Conservation (phyloP, 2,888 invertebrate species). For the Halictus ligatus region DNA sequence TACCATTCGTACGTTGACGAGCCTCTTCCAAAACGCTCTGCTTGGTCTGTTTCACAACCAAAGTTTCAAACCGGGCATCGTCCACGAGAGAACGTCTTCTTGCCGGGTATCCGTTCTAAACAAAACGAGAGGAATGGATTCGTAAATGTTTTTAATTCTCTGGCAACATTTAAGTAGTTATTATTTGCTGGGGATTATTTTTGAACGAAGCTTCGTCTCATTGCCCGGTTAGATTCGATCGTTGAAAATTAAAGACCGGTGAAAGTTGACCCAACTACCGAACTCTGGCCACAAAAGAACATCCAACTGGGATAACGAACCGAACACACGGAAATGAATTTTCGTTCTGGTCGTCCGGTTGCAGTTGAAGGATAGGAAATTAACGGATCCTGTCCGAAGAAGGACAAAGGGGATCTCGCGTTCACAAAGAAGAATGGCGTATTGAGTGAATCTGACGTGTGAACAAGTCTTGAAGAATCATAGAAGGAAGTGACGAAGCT, state of each 20-base stretch:
- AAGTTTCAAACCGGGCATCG: constrained; percentile 98
- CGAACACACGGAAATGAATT: constrained; percentile 69
- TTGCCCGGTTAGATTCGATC: constrained; percentile 9
- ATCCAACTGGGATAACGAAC: constrained; percentile 44
- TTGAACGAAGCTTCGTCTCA: constrained; percentile 41
- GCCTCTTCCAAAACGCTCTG: constrained; percentile 96
- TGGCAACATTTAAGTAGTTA: background rate
- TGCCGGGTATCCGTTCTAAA: constrained; percentile 96
- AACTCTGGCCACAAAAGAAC: constrained; percentile 4
- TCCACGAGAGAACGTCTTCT: constrained; percentile 98
- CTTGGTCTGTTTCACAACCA: constrained; percentile 97
- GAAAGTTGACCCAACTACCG: constrained; percentile 22
- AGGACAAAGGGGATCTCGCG: constrained; percentile 13
- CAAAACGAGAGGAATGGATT: background rate
- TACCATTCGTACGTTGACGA: constrained; percentile 94
- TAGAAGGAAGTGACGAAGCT: background rate
- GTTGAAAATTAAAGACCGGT: background rate
- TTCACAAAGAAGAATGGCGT: constrained; percentile 15
- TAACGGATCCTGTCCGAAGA: constrained; percentile 46
- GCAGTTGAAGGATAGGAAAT: constrained; percentile 74
- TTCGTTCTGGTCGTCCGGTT: constrained; percentile 56
- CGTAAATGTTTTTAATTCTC: background rate
- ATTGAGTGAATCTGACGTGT: background rate
- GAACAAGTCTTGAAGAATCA: background rate
- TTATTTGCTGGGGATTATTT: background rate